Conservation (phyloP, 2,797 vertebrate genomes). For the Neomorphus geoffroyi region DNA sequence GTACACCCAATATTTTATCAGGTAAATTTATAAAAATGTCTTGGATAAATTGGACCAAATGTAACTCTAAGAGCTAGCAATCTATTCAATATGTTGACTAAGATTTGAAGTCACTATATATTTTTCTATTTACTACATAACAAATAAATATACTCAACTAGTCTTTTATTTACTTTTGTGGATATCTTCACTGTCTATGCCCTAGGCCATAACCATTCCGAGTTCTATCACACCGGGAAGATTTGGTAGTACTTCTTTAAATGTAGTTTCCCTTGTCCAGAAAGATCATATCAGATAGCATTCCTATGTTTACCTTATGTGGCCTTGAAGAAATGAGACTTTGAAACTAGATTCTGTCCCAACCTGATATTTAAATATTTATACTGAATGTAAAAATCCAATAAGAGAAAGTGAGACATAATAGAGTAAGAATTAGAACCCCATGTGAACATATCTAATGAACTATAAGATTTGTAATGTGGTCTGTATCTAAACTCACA, state of each 20-base stretch:
- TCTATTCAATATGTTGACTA: neutral
- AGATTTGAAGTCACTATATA: neutral
- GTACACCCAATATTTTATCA: neutral
- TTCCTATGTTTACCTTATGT: neutral
- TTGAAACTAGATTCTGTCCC: neutral
- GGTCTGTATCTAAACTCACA: neutral
- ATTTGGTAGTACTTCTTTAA: neutral
- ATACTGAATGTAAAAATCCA: neutral
- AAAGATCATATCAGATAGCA: neutral
- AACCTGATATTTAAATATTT: neutral
- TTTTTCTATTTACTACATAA: neutral
- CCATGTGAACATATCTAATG: fast-evolving
- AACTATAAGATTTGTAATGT: neutral
- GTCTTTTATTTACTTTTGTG: neutral
- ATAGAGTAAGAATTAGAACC: neutral
- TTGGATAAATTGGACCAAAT: neutral
- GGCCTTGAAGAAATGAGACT: neutral
- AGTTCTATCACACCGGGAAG: neutral
- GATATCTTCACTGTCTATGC: neutral
- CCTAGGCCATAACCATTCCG: neutral
- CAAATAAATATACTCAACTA: neutral
- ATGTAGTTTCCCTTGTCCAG: neutral
- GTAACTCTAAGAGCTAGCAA: neutral
- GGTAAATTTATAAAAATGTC: neutral
- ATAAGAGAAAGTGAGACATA: fast-evolving